phyloP scores from a whole-genome alignment of 2,797 vertebrate species.

The Hafferia zeledoni region DNA sequence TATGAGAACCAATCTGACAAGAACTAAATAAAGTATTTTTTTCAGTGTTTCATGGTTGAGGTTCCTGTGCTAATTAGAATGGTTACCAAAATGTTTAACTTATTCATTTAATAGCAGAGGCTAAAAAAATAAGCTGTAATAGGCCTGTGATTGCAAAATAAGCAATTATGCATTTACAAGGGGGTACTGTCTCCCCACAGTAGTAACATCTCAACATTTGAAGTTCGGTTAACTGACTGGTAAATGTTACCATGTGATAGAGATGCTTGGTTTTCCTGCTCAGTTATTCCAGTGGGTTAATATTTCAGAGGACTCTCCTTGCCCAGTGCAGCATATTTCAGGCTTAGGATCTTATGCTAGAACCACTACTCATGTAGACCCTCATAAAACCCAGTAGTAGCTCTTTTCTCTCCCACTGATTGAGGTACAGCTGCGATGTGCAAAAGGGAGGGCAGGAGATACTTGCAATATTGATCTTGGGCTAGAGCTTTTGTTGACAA shows the following conservation, averaged over 20 bases:
- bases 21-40: background rate
- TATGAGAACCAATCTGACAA: background rate
- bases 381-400: background rate
- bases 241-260: background rate
- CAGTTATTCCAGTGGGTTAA: background rate
- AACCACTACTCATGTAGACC: background rate
- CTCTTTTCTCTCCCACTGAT: background rate
- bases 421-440: background rate
- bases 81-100: background rate
- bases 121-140: background rate
- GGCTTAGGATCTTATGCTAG: background rate
- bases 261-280: background rate
- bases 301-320: background rate
- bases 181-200: rapidly evolving
- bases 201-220: background rate
- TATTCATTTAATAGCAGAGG: background rate
- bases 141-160: background rate
- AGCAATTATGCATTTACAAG: background rate
- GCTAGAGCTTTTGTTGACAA: background rate
- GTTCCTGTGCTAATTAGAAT: background rate
- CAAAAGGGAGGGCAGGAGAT: background rate
- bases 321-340: background rate
- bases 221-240: background rate
- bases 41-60: background rate
- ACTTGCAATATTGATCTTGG: background rate